Evolutionary conservation across 2,888 invertebrate species (phyloP).

Genomic region (Diploptera punctata): DNA sequence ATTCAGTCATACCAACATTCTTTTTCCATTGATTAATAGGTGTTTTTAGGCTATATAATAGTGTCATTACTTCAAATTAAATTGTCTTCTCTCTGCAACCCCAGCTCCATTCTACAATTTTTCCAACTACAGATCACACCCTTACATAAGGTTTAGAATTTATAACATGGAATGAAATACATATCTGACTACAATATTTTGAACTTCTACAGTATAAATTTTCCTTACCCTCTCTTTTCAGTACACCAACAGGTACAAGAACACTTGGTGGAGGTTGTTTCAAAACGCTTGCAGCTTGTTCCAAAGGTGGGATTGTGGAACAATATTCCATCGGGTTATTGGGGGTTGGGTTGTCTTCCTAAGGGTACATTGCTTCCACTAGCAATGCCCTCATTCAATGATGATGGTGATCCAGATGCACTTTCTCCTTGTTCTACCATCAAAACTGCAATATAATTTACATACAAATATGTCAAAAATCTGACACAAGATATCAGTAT

Average conservation of each 20-base stretch:
- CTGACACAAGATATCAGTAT: no score
- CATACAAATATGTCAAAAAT: not conserved
- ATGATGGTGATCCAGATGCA: conserved; percentile 34
- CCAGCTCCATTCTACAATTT: no score
- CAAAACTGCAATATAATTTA: conserved; percentile 12
- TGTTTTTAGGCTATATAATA: no score
- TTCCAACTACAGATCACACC: no score
- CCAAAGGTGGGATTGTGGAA: conserved; percentile 79
- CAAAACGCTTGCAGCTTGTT: conserved; percentile 66
- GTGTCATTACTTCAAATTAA: no score
- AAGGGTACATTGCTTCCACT: not conserved
- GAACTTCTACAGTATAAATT: no score
- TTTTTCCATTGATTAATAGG: no score
- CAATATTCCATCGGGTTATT: conserved; percentile 90
- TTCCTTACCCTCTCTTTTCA: conserved; percentile 76
- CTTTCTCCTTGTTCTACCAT: conserved; percentile 36
- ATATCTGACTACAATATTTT: no score
- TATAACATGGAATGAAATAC: no score
- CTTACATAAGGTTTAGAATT: no score
- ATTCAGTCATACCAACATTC: no score
- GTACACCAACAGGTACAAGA: conserved; percentile 85
- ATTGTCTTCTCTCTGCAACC: no score
- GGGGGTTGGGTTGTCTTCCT: conserved; percentile 72
- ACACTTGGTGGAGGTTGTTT: conserved; percentile 67
- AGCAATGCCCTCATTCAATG: not conserved